Evolutionary conservation across 2,888 invertebrate genomes (phyloP).

Genomic region (Erebia epiphron): DNA sequence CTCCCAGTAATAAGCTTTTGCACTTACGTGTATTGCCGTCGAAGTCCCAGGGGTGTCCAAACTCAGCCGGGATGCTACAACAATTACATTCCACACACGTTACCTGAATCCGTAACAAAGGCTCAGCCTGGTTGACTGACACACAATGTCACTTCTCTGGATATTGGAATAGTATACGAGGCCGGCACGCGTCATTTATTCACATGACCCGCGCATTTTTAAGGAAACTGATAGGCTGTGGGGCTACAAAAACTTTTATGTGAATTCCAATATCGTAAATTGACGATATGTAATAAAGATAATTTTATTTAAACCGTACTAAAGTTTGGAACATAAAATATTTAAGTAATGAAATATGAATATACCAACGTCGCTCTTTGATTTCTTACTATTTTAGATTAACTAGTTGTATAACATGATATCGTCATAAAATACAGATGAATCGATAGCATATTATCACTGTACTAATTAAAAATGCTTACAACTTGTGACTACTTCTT

Average conservation of each 20-base stretch:
- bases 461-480: no score
- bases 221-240: constrained; percentile 11
- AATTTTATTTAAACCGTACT: constrained; percentile 2
- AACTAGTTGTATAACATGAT: no score
- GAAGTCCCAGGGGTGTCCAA: constrained; percentile 57
- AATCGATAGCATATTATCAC: no score
- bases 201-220: constrained; percentile 20
- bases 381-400: no score
- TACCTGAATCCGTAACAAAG: constrained; percentile 59
- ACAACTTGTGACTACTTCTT: no score
- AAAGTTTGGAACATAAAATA: neutral
- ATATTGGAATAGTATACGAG: constrained; percentile 16
- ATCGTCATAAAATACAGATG: no score
- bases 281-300: constrained; percentile 5
- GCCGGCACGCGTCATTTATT: constrained; percentile 13
- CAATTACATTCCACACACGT: constrained; percentile 70
- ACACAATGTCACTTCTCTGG: constrained; percentile 19
- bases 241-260: neutral
- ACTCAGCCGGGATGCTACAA: constrained; percentile 59
- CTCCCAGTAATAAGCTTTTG: neutral
- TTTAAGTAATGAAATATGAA: no score
- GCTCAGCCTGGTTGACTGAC: constrained; percentile 41
- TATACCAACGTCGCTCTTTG: no score
- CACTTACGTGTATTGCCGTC: constrained; percentile 18
- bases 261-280: constrained; percentile 7